Percentiles rank a stretch among this genome's conserved stretches.
phyloP scores from a whole-genome alignment of 2,888 invertebrate species.

The Alloplasta piceator region DNA sequence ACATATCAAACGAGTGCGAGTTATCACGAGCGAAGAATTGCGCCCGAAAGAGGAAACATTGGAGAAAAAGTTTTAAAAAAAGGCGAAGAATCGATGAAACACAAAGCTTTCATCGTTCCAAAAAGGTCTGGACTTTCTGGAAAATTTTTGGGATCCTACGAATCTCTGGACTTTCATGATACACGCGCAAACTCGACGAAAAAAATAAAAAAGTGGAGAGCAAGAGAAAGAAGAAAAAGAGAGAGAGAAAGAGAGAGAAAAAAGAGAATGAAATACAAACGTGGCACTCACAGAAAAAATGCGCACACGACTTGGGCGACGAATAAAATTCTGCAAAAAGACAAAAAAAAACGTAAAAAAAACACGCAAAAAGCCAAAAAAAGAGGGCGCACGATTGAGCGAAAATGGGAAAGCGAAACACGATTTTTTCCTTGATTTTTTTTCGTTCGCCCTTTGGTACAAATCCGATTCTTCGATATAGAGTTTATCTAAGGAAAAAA shows the following conservation, averaged over 20 bases:
- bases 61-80: constrained; percentile 11
- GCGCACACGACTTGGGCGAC: constrained; percentile 41
- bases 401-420: constrained; percentile 45
- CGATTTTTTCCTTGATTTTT: constrained; percentile 27
- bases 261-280: constrained; percentile 5
- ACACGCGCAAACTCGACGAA: constrained; percentile 31
- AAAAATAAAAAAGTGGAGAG: background rate
- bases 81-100: constrained; percentile 41
- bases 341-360: constrained; percentile 19
- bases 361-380: constrained; percentile 15
- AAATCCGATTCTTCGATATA: constrained; percentile 60
- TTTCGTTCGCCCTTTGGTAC: constrained; percentile 48
- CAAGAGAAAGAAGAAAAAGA: background rate
- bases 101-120: constrained; percentile 1
- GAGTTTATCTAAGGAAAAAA: constrained; percentile 40
- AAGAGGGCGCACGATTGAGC: constrained; percentile 32
- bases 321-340: background rate
- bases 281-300: constrained; percentile 40
- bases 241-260: background rate
- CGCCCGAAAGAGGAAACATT: background rate
- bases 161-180: constrained; percentile 55
- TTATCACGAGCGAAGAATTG: constrained; percentile 1
- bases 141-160: constrained; percentile 36
- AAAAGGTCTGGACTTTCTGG: constrained; percentile 3
- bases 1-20: constrained; percentile 58